A percentile compares a stretch with the other conserved stretches of the same genome.
Evolutionary conservation across 2,113 vertebrate genomes (phyloP).

Genomic region (Trematomus loennbergii): DNA sequence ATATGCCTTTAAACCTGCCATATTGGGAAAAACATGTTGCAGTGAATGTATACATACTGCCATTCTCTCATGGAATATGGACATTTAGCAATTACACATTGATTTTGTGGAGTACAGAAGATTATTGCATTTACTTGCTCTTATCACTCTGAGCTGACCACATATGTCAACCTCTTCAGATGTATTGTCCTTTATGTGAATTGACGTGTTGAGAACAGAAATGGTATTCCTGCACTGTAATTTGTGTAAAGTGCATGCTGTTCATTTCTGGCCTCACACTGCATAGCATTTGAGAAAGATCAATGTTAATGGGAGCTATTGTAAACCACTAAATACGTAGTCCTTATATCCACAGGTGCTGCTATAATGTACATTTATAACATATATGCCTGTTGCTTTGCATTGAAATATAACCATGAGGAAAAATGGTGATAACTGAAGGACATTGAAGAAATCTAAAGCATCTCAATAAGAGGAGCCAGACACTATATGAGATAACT

Average conservation of each 20-base stretch:
- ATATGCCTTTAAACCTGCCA: not conserved
- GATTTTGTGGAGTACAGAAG: not conserved
- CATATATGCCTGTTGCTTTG: not conserved
- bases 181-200: not conserved
- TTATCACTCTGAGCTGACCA: not conserved
- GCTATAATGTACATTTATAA: not conserved
- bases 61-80: not conserved
- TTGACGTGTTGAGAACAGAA: not conserved
- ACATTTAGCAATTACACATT: not conserved
- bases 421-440: too few species aligned
- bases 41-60: not conserved
- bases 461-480: not conserved
- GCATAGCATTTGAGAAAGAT: not conserved
- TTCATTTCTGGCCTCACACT: not conserved
- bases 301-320: not conserved
- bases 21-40: not conserved
- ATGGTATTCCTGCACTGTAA: not conserved
- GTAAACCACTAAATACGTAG: not conserved
- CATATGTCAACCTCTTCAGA: constrained; percentile 3
- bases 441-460: not conserved
- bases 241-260: not conserved
- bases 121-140: not conserved
- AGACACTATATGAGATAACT: not conserved
- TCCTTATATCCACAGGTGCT: not conserved
- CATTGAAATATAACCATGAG: not conserved